A percentile compares a stretch with the other conserved stretches of the same genome.
These are phyloP conservation scores for Sylvicola fuscatus DNA, from an alignment of 2,888 invertebrate genomes.

Conservation along the genomic window DNA sequence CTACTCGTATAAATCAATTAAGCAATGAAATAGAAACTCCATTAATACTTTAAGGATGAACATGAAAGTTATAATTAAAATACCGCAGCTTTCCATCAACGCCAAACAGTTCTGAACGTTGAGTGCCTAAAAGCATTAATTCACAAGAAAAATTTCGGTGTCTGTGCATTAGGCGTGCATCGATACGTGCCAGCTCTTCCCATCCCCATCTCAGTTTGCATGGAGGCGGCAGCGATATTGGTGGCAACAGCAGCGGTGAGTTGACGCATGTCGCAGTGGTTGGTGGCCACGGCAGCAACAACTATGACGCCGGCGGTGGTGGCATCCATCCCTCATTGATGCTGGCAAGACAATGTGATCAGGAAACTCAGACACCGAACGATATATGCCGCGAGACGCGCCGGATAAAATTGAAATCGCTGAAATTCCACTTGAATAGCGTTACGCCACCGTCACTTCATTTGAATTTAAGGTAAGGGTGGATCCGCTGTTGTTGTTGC, in stretches of 20 bases:
- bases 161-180: conserved; percentile 7
- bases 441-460: conserved; percentile 37
- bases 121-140: too few species aligned
- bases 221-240: conserved; percentile 16
- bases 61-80: too few species aligned
- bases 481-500: too few species aligned
- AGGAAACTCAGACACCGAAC: conserved; percentile 49
- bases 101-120: too few species aligned
- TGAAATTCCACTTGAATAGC: conserved; percentile 38
- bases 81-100: too few species aligned
- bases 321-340: too few species aligned
- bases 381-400: conserved; percentile 49
- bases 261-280: conserved; percentile 23
- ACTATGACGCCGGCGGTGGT: conserved; percentile 10
- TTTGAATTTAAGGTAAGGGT: conserved; percentile 30
- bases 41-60: too few species aligned
- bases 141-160: too few species aligned
- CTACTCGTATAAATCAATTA: too few species aligned
- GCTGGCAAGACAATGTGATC: conserved; percentile 26
- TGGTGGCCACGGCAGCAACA: conserved; percentile 16
- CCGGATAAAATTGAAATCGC: conserved; percentile 33
- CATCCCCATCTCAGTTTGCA: conserved; percentile 25
- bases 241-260: conserved; percentile 12
- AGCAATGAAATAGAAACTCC: too few species aligned
- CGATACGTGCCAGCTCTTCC: conserved; percentile 17